Evolutionary conservation across 2,888 invertebrate species (phyloP), one percentile per base, ranked within the genome.

Genomic region (Mythimna albipuncta): DNA sequence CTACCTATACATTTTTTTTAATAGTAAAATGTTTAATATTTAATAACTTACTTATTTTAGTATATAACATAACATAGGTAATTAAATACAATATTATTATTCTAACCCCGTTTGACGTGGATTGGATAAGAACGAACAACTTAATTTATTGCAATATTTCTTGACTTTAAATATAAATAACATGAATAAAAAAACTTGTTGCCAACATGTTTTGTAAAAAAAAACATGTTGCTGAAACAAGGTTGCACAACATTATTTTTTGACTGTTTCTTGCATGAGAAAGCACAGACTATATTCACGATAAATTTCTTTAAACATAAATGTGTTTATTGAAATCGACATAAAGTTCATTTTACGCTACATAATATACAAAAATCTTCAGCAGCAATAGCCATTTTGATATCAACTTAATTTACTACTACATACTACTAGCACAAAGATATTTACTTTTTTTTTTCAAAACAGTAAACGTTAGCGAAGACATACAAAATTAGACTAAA

Each of bases 51-150:
- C 16, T 32, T 68, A 66, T 13, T 41, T 26, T 52, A 52, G 2
- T n/a, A 13, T 26, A 26, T 57, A 26, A 19, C 6, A 16, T 50
- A 19, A 58, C 7, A 44, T 62, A 58, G n/a, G n/a, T 47, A 32
- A 54, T 67, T 62, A 64, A 79, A 76, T 57, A 73, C 38, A 58
- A n/a, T n/a, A n/a, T 52, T 38, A 13, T 47, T 38, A 19, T 54
- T 77, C 19, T 79, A 35, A 58, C 11, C 52, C 44, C 80, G 80
- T 77, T 66, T 63, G 2, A 77, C 76, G 76, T 21, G 57, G 77
- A 50, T 63, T 65, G 0, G 2, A 62, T 54, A 44, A 26, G 35
- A 50, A 74, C 2, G 35, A 61, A 77, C 55, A 77, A 77, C 50
- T 61, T 50, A 32, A 41, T 55, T 70, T 77, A 75, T 75, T 77